phyloP scores from a whole-genome alignment of 2,113 vertebrate species.

The Dipodomys ordii region DNA sequence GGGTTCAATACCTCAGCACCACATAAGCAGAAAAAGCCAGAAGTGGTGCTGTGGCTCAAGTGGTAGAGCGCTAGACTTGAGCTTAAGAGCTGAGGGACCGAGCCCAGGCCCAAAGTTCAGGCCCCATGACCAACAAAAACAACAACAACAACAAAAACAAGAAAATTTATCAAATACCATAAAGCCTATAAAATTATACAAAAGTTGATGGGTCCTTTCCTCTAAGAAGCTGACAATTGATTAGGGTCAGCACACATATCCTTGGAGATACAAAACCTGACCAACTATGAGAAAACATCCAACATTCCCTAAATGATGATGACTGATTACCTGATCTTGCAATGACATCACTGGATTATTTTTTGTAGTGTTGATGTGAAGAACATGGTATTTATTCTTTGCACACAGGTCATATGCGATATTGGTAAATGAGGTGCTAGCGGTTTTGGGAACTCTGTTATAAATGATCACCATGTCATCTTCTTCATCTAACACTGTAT shows the following conservation, averaged over 20 bases:
- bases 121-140: no score
- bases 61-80: no score
- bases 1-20: no score
- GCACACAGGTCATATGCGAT: slow-evolving; percentile 92
- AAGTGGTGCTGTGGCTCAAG: no score
- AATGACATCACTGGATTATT: slow-evolving; percentile 99
- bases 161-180: not conserved
- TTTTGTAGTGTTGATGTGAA: slow-evolving; percentile 99
- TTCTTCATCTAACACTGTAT: slow-evolving; percentile 84
- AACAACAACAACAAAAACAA: not conserved
- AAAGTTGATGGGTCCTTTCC: not conserved
- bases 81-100: no score
- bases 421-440: slow-evolving; percentile 99
- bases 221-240: not conserved
- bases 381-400: slow-evolving; percentile 97
- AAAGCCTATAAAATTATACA: slow-evolving; percentile 17
- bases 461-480: slow-evolving; percentile 96
- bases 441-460: slow-evolving; percentile 98
- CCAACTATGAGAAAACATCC: not conserved
- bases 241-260: not conserved
- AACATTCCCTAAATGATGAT: not conserved
- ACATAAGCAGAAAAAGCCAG: no score
- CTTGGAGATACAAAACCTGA: slow-evolving; percentile 6
- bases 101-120: no score
- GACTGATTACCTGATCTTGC: slow-evolving; percentile 95